Evolutionary conservation across 1,140 invertebrate species (phyloP).

Genomic region (Anoplophora glabripennis): DNA sequence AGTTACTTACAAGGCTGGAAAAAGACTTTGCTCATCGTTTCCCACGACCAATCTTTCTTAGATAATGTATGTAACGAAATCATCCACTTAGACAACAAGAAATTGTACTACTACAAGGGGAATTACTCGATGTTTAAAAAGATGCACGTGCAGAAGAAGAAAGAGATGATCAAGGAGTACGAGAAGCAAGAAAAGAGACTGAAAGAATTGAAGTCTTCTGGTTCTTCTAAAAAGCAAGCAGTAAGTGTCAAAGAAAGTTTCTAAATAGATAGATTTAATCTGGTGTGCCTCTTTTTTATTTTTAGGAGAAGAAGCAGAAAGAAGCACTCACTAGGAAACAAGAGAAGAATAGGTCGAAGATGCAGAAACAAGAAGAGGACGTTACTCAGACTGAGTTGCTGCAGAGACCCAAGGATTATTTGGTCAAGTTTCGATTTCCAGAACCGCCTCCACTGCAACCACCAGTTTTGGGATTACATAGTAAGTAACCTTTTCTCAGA

Average conservation of each 20-base stretch:
- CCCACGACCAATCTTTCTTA: slow-evolving; percentile 98
- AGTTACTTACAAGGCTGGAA: slow-evolving; percentile 96
- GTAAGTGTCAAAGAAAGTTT: slow-evolving; percentile 51
- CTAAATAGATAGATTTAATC: too few species aligned
- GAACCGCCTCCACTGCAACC: slow-evolving; percentile 92
- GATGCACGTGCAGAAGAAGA: slow-evolving; percentile 94
- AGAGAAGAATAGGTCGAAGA: slow-evolving; percentile 81
- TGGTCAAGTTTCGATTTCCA: slow-evolving; percentile 96
- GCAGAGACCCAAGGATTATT: slow-evolving; percentile 87
- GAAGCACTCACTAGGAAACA: slow-evolving; percentile 91
- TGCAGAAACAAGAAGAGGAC: slow-evolving; percentile 79
- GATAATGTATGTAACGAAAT: slow-evolving; percentile 99
- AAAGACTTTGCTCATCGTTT: slow-evolving; percentile 95
- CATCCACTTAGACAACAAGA: slow-evolving; percentile 93
- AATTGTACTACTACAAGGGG: slow-evolving; percentile 96
- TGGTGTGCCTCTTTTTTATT: too few species aligned
- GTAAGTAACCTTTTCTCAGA: slow-evolving; percentile 48
- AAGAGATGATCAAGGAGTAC: slow-evolving; percentile 95
- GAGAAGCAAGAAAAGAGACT: slow-evolving; percentile 97
- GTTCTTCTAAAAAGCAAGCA: slow-evolving; percentile 92
- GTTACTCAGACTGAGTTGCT: slow-evolving; percentile 78
- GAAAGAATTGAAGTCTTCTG: slow-evolving; percentile 91
- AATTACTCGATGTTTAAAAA: slow-evolving; percentile 99
- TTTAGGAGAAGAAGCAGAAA: slow-evolving; percentile 85
- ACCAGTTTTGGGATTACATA: slow-evolving; percentile 89